Evolutionary conservation across 2,888 invertebrate genomes (phyloP).

Genomic region (Microctonus aethiopoides): DNA sequence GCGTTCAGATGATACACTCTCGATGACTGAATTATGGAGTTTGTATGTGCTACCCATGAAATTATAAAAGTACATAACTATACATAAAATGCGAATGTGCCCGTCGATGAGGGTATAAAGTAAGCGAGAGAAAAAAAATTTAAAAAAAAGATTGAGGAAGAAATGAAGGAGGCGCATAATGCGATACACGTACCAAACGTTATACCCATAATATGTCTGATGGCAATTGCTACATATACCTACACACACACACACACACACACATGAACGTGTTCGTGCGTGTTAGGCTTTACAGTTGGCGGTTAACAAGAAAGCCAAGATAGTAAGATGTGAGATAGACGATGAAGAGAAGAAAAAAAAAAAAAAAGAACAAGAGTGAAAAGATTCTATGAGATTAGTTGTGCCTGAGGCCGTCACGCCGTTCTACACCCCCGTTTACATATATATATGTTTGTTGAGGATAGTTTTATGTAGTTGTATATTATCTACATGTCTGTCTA

Average conservation of each 20-base stretch:
- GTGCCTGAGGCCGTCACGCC: slow-evolving; percentile 52
- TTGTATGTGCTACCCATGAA: slow-evolving; percentile 51
- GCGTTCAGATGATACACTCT: slow-evolving; percentile 48
- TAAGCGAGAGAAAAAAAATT: slow-evolving; percentile 10
- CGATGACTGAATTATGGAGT: slow-evolving; percentile 62
- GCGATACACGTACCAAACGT: slow-evolving; percentile 50
- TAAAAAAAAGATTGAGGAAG: slow-evolving; percentile 21
- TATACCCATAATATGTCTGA: slow-evolving; percentile 40
- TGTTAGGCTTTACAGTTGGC: slow-evolving; percentile 14
- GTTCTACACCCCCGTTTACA: slow-evolving; percentile 49
- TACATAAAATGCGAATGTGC: too few species aligned
- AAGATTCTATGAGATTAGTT: slow-evolving; percentile 51
- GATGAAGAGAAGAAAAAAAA: slow-evolving; percentile 37
- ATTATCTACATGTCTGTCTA: neutral
- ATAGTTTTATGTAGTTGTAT: neutral
- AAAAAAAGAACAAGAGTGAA: too few species aligned
- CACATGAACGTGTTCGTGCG: slow-evolving; percentile 37
- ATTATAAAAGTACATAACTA: slow-evolving; percentile 50
- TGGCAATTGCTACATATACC: slow-evolving; percentile 43
- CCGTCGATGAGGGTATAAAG: slow-evolving; percentile 11
- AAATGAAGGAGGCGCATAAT: slow-evolving; percentile 49
- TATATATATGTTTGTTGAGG: neutral
- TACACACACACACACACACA: neutral
- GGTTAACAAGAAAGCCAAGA: slow-evolving; percentile 35
- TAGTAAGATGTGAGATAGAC: slow-evolving; percentile 33